Conservation (phyloP, 2,113 vertebrate genomes). For the Brachyistius frenatus region DNA sequence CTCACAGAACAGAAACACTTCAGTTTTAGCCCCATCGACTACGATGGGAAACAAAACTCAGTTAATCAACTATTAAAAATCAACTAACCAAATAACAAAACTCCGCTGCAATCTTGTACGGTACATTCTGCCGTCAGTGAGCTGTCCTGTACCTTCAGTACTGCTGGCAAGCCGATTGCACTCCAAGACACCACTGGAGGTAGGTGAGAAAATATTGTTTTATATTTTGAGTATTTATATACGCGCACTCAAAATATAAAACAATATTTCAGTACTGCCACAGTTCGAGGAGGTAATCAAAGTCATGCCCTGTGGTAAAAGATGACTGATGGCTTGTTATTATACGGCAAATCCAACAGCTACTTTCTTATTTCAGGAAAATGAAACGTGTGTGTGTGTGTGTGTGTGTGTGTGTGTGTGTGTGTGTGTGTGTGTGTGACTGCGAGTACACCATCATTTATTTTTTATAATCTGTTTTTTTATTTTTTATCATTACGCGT, state of each 20-base stretch:
- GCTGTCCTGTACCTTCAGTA: neutral
- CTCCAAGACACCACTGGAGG: neutral
- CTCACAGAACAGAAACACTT: too few relatives aligned
- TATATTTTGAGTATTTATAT: neutral
- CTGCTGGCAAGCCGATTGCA: neutral
- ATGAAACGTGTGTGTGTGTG: slow-evolving; percentile 13
- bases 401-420: neutral
- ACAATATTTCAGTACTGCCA: neutral
- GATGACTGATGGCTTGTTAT: slow-evolving; percentile 51
- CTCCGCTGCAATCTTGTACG: too few relatives aligned
- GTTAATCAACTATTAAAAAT: too few relatives aligned
- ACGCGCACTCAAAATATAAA: too few relatives aligned
- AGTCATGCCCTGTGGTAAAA: slow-evolving; percentile 28
- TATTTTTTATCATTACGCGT: slow-evolving; percentile 44
- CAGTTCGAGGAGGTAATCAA: slow-evolving; percentile 18
- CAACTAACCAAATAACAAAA: too few relatives aligned
- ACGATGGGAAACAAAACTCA: too few relatives aligned
- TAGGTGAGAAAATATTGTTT: neutral
- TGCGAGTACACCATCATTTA: neutral
- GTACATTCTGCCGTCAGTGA: too few relatives aligned
- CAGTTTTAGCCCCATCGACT: too few relatives aligned
- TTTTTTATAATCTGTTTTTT: slow-evolving; percentile 38
- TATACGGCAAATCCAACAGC: slow-evolving; percentile 15
- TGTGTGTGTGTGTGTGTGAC: neutral
- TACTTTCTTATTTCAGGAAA: slow-evolving; percentile 41